phyloP scores from a whole-genome alignment of 2,888 invertebrate genomes.

The Melinopterus prodromus region DNA sequence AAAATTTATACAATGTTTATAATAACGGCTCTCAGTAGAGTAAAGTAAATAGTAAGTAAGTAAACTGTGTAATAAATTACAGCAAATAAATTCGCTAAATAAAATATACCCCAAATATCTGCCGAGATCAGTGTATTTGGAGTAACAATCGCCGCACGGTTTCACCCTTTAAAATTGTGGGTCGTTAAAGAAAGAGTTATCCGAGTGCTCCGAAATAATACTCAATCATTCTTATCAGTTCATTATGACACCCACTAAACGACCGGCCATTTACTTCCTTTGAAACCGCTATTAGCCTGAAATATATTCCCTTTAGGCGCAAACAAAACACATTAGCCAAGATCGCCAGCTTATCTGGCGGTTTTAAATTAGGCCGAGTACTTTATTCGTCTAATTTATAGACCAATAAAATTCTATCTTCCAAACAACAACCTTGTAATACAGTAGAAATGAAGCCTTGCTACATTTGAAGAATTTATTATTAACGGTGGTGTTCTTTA shows the following conservation, averaged over 20 bases:
- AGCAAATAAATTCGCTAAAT: too few species aligned
- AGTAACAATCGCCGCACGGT: neutral
- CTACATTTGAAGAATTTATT: too few species aligned
- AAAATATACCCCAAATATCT: neutral
- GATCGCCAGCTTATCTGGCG: neutral
- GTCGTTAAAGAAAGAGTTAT: neutral
- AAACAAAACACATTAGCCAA: constrained; percentile 20
- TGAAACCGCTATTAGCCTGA: constrained; percentile 20
- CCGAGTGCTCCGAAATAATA: neutral
- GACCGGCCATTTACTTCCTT: constrained; percentile 12
- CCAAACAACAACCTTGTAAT: neutral
- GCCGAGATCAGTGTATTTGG: neutral
- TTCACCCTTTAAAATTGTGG: neutral
- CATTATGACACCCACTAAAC: constrained; percentile 25
- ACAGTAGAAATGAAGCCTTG: neutral
- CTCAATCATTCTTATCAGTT: constrained; percentile 24
- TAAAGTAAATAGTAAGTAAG: too few species aligned
- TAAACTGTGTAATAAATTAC: too few species aligned
- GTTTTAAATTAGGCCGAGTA: neutral
- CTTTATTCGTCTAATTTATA: neutral
- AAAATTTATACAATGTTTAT: too few species aligned
- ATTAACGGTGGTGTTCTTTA: too few species aligned
- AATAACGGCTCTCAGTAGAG: too few species aligned
- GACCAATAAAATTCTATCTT: neutral
- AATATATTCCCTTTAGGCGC: constrained; percentile 13